Base-by-base conservation (phyloP, 1,140 invertebrate genomes). In the Aphelenchoides fujianensis region DNA sequence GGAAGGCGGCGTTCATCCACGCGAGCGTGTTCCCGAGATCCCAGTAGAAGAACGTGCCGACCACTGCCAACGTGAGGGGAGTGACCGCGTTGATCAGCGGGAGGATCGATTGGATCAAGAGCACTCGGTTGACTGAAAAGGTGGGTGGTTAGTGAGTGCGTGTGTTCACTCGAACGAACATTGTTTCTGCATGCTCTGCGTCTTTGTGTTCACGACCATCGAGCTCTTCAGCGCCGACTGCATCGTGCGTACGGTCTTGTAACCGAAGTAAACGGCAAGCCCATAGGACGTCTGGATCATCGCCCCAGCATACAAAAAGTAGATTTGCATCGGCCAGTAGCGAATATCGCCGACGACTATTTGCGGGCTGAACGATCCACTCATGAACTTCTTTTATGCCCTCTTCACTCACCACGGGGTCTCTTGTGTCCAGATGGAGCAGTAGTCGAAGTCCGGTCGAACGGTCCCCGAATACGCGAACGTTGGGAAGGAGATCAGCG, bases 91-190 rank as follows among this genome's bases (percentile, higher is more conserved):
- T 59, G 34, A 59, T 7, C 55, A 59, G 34, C 19, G 55, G 55
- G 7, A 59, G 28, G 5, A 59, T 32, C 27, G 55, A 30, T 59
- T 59, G 55, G 34, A 59, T 59, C 28, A 59, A 5, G 12, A 59
- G 34, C 28, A 59, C 34, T 5, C 55, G 5, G 34, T 59, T 98
- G 0, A 98, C 28, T 59, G n/a, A n/a, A n/a, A n/a, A n/a, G n/a
- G n/a, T n/a, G n/a, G n/a, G n/a, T n/a, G n/a, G n/a, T n/a, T n/a
- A n/a, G n/a, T n/a, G n/a, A n/a, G n/a, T n/a, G n/a, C n/a, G n/a
- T n/a, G n/a, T n/a, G n/a, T n/a, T n/a, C n/a, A n/a, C n/a, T n/a
- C n/a, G n/a, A n/a, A n/a, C n/a, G n/a, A n/a, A n/a, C n/a, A 48
- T 48, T 48, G 41, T 48, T 48, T 48, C 23, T 48, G 41, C 41